These are phyloP conservation scores for Yponomeuta plumbellus DNA, from an alignment of 2,888 invertebrate species.

Conservation along the genomic window DNA sequence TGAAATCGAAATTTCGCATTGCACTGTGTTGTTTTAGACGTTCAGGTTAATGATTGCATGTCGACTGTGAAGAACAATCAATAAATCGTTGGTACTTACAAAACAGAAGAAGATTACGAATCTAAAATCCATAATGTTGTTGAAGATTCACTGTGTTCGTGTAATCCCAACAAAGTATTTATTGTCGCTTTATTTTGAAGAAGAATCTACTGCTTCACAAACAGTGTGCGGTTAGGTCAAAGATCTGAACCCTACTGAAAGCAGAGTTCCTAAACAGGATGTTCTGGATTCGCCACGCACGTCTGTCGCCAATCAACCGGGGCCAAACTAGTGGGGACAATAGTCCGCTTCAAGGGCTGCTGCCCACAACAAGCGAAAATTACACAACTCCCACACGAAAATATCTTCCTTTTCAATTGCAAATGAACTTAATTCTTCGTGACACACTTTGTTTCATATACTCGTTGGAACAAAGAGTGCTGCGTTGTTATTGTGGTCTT, in stretches of 20 bases:
- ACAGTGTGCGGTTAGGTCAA: constrained; percentile 21
- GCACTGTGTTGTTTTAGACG: too few relatives aligned
- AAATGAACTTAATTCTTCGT: neutral
- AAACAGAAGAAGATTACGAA: constrained; percentile 38
- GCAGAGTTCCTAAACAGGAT: constrained; percentile 51
- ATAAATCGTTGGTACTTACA: constrained; percentile 37
- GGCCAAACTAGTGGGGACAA: constrained; percentile 34
- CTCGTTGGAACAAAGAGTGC: neutral
- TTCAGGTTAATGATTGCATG: too few relatives aligned
- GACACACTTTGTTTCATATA: neutral
- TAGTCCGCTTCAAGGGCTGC: constrained; percentile 37
- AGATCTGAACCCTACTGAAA: constrained; percentile 43
- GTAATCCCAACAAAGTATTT: neutral
- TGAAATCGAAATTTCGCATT: too few relatives aligned
- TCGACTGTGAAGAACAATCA: too few relatives aligned
- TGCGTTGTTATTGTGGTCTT: neutral
- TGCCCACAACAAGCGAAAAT: constrained; percentile 14
- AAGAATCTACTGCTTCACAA: neutral
- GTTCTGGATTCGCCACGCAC: constrained; percentile 47
- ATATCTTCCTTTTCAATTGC: too few relatives aligned
- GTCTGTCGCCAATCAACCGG: constrained; percentile 36
- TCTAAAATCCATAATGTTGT: constrained; percentile 41
- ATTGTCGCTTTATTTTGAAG: neutral
- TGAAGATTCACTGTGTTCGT: neutral
- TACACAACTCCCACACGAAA: neutral